Evolutionary conservation across 2,888 invertebrate genomes (phyloP).

Genomic region (Crepidodera aurea): DNA sequence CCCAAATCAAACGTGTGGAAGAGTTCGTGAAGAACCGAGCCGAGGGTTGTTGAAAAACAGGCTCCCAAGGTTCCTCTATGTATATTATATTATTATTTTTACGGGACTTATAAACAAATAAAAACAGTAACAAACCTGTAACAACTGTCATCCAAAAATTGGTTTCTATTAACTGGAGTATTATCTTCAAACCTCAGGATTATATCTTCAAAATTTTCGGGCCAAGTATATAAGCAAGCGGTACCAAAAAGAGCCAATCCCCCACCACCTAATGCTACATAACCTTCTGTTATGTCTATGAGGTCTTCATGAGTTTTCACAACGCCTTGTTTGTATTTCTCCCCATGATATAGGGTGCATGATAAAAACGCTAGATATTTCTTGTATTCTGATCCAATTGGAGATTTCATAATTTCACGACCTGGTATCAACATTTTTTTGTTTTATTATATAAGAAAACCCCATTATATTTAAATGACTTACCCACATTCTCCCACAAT

Average conservation of each 20-base stretch:
- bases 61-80: constrained; percentile 82
- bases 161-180: constrained; percentile 73
- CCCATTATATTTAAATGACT: background rate
- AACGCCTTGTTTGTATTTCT: constrained; percentile 57
- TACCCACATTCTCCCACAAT: constrained; percentile 72
- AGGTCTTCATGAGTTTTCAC: constrained; percentile 75
- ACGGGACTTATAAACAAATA: too few relatives aligned
- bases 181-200: constrained; percentile 67
- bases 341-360: constrained; percentile 70
- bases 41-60: constrained; percentile 89
- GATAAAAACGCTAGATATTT: constrained; percentile 92
- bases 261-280: constrained; percentile 92
- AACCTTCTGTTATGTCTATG: constrained; percentile 75
- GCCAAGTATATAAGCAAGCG: constrained; percentile 91
- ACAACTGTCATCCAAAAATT: constrained; percentile 91
- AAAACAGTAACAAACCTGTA: constrained; percentile 73
- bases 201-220: constrained; percentile 74
- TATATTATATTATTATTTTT: too few relatives aligned
- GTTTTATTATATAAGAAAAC: too few relatives aligned
- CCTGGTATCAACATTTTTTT: too few relatives aligned
- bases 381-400: constrained; percentile 69
- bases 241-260: constrained; percentile 92
- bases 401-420: constrained; percentile 80
- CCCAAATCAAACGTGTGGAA: constrained; percentile 95
- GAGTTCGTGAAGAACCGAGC: constrained; percentile 91